Conservation (phyloP, 2,797 vertebrate species). For the Emys orbicularis region DNA sequence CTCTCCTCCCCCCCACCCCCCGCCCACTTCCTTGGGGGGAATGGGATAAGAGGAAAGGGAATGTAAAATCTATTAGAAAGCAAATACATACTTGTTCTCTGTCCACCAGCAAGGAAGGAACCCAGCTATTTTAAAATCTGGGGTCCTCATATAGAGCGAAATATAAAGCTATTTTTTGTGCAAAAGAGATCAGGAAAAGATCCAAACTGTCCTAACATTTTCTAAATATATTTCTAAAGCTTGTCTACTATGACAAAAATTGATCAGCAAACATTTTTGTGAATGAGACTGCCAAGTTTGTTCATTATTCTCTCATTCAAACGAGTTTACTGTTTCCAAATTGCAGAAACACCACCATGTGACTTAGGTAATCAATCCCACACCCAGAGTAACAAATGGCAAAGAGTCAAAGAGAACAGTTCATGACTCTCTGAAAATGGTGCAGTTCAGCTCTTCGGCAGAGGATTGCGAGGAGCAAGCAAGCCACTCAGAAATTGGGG, state of each 20-base stretch:
- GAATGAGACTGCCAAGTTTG: not conserved
- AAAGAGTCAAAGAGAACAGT: too few relatives aligned
- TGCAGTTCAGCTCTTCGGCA: not conserved
- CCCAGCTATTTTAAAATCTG: too few relatives aligned
- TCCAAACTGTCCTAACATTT: not conserved
- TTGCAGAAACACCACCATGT: rapidly evolving
- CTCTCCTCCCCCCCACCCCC: too few relatives aligned
- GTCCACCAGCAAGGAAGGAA: not conserved
- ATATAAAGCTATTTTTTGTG: not conserved
- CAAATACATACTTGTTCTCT: not conserved
- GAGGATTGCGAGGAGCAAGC: not conserved
- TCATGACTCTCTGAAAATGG: too few relatives aligned
- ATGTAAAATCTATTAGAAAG: not conserved
- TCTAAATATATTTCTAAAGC: not conserved
- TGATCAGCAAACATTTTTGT: not conserved
- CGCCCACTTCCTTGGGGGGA: too few relatives aligned
- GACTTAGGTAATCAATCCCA: not conserved
- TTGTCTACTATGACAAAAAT: not conserved
- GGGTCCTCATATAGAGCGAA: not conserved
- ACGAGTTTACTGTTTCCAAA: not conserved
- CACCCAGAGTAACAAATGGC: too few relatives aligned
- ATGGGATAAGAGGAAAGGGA: not conserved
- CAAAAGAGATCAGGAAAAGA: not conserved
- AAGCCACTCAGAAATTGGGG: too few relatives aligned
- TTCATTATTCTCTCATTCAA: not conserved